Base-by-base conservation (phyloP, 1,140 invertebrate species). In the Tetramorium alpestre region DNA sequence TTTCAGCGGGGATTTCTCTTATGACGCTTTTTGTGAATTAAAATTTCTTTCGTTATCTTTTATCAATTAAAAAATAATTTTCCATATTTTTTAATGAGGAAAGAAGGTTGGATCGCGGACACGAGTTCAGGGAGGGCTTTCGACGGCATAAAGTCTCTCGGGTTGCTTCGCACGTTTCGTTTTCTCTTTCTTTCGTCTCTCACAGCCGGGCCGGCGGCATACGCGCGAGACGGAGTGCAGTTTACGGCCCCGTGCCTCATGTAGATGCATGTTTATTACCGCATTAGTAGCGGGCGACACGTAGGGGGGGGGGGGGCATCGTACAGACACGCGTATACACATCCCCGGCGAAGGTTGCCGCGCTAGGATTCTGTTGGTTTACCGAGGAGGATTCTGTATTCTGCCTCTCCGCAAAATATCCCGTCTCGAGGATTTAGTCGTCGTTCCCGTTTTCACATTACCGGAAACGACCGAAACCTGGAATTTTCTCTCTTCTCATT, bases 211-310 rank as follows among this genome's bases (percentile, higher is more conserved):
- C 67, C 76, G 54, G 22, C 25, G 28, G 56, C 13, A 78, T 76
- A 49, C 70, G 70, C 72, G 70, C 65, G 49, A 54, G 62, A 65
- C 73, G 72, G 80, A 80, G 41, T 49, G 54, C 85, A 85, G 85
- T 88, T 87, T 88, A 87, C 62, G 58, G 69, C 60, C 47, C 75
- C 84, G 80, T 88, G 90, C 80, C 88, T 91, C 87, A 88, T 84
- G 89, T 91, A 90, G 92, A 93, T 93, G 93, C 93, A 93, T 93
- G 92, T 93, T 93, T 93, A 93, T 93, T 92, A 91, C 91, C 88
- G 88, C 92, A 93, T 93, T 93, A 93, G 90, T 72, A 51, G 28
- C 75, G 54, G 78, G 85, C 69, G 28, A 56, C 25, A 51, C 25
- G 76, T 70, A 70, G 18, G 60, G n/a, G 65, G 22, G 65, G 22